Evolutionary conservation across 92 coral and sea anemone species (phyloP), one percentile per base, ranked within the genome.

Genomic region (Epizoanthus rinbou): DNA sequence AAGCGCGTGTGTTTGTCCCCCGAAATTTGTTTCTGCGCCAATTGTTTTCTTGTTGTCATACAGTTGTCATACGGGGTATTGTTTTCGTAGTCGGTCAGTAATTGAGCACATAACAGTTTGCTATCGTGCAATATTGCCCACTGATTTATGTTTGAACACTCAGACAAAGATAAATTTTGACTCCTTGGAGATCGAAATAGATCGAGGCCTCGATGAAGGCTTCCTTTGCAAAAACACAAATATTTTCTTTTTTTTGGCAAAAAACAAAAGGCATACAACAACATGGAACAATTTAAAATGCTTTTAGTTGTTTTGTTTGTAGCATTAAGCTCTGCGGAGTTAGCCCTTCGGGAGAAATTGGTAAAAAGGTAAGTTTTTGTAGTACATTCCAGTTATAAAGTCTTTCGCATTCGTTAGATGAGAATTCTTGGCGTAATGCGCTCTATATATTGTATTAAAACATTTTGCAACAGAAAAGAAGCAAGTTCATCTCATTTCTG

Each of bases 401-500:
- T 43, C 73, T 2, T 62, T 62, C 45, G 23, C 33, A 5, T 3
- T 24, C 18, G 23, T 53, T 11, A 2, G 9, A 1, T 72, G 31
- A 18, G 2, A 2, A 22, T 9, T 18, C 14, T 41, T 33, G 82
- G 18, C 33, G 58, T 10, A 31, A 35, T 39, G 23, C 59, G 41
- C 15, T 63, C 45, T 62, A 15, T n/a, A 54, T 25, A 17, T 31
- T 35, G 41, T 17, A 19, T 21, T 52, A 37, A 58, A n/a, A n/a
- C n/a, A 19, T 6, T 78, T 50, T 41, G 82, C 14, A 41, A 5
- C 22, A 54, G 31, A 3, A 21, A 59, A 41, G 81, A 57, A 19
- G 47, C 43, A 16, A 45, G 70, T 50, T 62, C 72, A 19, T 75
- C 81, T 17, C 84, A 88, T 80, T 85, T 89, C 81, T 89, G 92